A percentile compares a stretch with the other conserved stretches of the same genome.
These are phyloP conservation scores for Cinclus cinclus DNA, from an alignment of 2,113 vertebrate genomes.

Conservation along the genomic window DNA sequence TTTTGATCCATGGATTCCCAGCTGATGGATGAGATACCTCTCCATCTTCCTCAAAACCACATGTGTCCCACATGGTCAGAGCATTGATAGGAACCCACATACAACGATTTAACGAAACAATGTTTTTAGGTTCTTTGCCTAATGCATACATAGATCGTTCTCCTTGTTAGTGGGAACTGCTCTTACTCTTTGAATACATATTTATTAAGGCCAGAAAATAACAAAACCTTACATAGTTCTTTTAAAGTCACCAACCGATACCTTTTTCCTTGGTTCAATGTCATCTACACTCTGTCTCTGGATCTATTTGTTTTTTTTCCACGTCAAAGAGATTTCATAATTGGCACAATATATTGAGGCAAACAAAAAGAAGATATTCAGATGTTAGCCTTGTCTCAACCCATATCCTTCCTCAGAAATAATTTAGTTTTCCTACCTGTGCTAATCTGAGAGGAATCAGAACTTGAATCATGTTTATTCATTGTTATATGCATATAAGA, in stretches of 20 bases:
- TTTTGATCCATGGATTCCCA: conserved; percentile 7
- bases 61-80: not conserved
- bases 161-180: not conserved
- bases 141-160: not conserved
- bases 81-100: not conserved
- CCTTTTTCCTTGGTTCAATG: not conserved
- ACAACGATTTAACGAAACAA: not conserved
- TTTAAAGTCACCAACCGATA: not conserved
- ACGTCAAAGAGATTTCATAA: not conserved
- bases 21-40: not conserved
- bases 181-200: not conserved
- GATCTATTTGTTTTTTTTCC: not conserved
- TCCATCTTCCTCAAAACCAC: not conserved
- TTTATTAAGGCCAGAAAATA: not conserved
- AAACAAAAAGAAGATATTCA: not conserved
- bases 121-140: not conserved
- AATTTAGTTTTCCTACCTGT: not conserved
- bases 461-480: not conserved
- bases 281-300: not conserved
- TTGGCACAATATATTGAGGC: not conserved
- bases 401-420: not conserved
- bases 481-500: not conserved
- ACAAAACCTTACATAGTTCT: not conserved
- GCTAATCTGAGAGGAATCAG: not conserved
- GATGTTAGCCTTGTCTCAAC: not conserved